Conservation (phyloP, 2,113 vertebrate species). For the Petaurus breviceps region DNA sequence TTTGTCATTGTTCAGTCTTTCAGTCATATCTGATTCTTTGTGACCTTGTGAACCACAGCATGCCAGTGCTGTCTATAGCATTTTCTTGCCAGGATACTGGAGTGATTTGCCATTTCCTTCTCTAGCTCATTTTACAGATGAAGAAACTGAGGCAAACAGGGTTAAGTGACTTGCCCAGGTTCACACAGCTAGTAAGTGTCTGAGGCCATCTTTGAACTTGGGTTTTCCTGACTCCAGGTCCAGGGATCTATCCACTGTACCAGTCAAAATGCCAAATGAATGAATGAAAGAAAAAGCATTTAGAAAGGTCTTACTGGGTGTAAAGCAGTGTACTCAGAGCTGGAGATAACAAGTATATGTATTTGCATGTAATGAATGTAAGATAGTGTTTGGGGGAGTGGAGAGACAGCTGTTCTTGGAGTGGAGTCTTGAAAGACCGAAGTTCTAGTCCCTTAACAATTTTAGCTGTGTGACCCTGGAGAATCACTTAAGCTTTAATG, state of each 20-base stretch:
- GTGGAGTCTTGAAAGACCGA: background rate
- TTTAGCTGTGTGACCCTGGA: background rate
- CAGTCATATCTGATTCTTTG: background rate
- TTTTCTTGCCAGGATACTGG: background rate
- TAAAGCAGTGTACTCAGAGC: background rate
- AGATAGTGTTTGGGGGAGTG: no score
- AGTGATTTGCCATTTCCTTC: background rate
- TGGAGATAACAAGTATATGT: background rate
- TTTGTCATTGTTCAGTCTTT: background rate
- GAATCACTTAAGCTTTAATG: background rate
- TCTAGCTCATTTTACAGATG: background rate
- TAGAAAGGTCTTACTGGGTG: background rate
- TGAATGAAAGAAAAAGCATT: background rate
- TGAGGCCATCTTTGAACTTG: background rate
- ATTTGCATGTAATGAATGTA: background rate
- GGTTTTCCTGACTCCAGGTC: background rate
- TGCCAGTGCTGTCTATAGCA: background rate
- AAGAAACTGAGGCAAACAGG: background rate
- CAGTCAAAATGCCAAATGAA: background rate
- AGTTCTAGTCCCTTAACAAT: background rate
- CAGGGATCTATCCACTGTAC: background rate
- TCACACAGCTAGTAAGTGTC: background rate
- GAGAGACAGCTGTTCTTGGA: background rate
- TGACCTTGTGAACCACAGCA: background rate
- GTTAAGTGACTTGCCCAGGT: background rate